Conservation (phyloP, 2,113 vertebrate species). For the Axis porcinus region DNA sequence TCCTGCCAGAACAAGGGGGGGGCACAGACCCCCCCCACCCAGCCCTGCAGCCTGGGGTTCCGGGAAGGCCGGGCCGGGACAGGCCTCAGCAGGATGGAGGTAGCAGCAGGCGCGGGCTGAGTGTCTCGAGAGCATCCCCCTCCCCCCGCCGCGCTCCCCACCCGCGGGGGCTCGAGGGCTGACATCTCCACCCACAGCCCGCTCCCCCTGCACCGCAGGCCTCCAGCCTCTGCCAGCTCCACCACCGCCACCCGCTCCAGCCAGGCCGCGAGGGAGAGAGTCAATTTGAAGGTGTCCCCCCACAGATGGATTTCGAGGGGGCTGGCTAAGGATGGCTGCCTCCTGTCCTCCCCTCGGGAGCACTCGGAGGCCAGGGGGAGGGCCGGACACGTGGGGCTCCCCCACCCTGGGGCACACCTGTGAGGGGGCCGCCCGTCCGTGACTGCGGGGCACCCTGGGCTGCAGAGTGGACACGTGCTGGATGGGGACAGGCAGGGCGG, state of each 20-base stretch:
- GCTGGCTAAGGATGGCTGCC: neutral
- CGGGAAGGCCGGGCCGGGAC: neutral
- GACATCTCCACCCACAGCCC: rapidly evolving
- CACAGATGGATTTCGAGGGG: rapidly evolving
- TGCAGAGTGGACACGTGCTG: rapidly evolving
- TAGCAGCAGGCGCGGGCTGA: neutral
- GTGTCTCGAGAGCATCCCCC: rapidly evolving
- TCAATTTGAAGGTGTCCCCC: rapidly evolving
- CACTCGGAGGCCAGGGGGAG: rapidly evolving
- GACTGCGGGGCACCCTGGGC: neutral
- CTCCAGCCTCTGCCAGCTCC: neutral
- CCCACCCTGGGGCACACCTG: rapidly evolving
- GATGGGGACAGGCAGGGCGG: rapidly evolving
- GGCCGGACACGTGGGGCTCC: neutral
- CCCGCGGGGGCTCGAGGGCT: neutral
- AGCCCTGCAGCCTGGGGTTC: neutral
- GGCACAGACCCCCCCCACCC: neutral
- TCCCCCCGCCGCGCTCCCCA: neutral
- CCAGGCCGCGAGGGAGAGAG: neutral
- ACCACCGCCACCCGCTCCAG: rapidly evolving
- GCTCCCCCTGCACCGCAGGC: rapidly evolving
- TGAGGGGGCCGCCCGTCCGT: rapidly evolving
- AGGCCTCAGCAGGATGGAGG: neutral
- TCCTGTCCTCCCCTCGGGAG: neutral
- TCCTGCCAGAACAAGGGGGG: neutral